Percentiles rank a stretch among this genome's conserved stretches.
These are phyloP conservation scores for Montipora capitata DNA, from an alignment of 92 coral and sea anemone genomes.

Conservation along the genomic window DNA sequence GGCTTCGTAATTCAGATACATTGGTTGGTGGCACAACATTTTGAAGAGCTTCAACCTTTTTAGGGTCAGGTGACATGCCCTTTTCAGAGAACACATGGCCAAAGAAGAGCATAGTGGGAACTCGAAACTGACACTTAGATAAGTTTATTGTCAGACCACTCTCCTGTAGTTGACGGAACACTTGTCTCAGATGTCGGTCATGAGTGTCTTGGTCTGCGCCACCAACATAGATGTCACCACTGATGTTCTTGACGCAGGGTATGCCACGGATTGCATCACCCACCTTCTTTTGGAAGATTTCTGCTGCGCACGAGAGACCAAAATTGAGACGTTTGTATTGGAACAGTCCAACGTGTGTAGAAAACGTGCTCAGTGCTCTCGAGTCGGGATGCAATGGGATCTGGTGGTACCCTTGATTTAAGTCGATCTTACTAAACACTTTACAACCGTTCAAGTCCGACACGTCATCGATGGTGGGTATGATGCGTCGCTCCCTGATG, in stretches of 20 bases:
- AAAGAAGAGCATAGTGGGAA: conserved; percentile 65
- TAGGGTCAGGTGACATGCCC: conserved; percentile 75
- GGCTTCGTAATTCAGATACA: conserved; percentile 68
- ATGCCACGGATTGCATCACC: conserved; percentile 72
- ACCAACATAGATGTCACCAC: conserved; percentile 65
- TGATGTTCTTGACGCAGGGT: conserved; percentile 68
- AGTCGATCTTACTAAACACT: conserved; percentile 75
- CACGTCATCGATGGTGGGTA: conserved; percentile 75
- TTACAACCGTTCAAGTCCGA: conserved; percentile 73
- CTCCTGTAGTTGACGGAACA: conserved; percentile 51
- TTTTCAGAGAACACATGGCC: conserved; percentile 73
- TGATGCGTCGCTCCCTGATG: conserved; percentile 64
- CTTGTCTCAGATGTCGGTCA: conserved; percentile 51
- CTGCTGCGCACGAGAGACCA: too few species aligned
- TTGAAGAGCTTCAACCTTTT: conserved; percentile 71
- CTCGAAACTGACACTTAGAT: conserved; percentile 72
- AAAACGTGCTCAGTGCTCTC: too few species aligned
- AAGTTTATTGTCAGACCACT: conserved; percentile 64
- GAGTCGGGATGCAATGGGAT: too few species aligned
- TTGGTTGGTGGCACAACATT: conserved; percentile 54
- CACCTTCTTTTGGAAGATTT: conserved; percentile 1
- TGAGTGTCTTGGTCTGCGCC: conserved; percentile 59
- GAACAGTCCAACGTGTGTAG: too few species aligned
- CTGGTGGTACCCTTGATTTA: conserved; percentile 1
- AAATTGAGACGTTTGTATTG: too few species aligned